A percentile compares a stretch with the other conserved stretches of the same genome.
These are phyloP conservation scores for Adelges cooleyi DNA, from an alignment of 1,140 invertebrate genomes.

Conservation along the genomic window DNA sequence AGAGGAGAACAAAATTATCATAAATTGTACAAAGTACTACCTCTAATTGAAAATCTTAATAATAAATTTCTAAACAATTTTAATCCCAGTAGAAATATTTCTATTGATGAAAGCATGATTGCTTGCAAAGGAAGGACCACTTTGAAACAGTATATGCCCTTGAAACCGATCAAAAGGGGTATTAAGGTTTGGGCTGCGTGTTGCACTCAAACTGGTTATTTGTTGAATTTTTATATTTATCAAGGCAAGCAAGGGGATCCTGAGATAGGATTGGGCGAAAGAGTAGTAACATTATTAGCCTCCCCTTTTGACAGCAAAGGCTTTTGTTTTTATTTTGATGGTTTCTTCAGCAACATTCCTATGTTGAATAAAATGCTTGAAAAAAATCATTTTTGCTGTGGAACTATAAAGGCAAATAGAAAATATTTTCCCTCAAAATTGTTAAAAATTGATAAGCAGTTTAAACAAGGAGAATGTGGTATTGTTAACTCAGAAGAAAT, in stretches of 20 bases:
- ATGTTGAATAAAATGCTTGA: background rate
- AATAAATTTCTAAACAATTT: slow-evolving; percentile 4
- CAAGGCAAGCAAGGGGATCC: background rate
- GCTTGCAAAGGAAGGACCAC: slow-evolving; percentile 30
- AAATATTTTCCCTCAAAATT: background rate
- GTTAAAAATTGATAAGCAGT: background rate
- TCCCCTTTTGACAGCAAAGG: background rate
- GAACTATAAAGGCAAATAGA: background rate
- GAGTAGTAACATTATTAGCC: background rate
- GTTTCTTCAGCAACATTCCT: background rate
- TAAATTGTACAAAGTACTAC: slow-evolving; percentile 28
- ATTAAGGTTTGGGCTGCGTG: slow-evolving; percentile 26
- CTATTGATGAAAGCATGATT: slow-evolving; percentile 31
- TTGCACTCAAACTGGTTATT: slow-evolving; percentile 7
- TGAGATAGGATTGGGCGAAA: background rate
- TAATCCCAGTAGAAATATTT: background rate
- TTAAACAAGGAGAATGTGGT: background rate
- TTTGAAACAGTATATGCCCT: slow-evolving; percentile 28
- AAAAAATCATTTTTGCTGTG: background rate
- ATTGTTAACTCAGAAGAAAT: background rate
- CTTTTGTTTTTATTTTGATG: background rate
- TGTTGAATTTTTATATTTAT: background rate
- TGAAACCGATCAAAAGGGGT: slow-evolving; percentile 30
- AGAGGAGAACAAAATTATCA: slow-evolving; percentile 11
- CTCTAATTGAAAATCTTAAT: slow-evolving; percentile 7